Conservation (phyloP, 1,140 invertebrate genomes). For the Papilio dardanus region DNA sequence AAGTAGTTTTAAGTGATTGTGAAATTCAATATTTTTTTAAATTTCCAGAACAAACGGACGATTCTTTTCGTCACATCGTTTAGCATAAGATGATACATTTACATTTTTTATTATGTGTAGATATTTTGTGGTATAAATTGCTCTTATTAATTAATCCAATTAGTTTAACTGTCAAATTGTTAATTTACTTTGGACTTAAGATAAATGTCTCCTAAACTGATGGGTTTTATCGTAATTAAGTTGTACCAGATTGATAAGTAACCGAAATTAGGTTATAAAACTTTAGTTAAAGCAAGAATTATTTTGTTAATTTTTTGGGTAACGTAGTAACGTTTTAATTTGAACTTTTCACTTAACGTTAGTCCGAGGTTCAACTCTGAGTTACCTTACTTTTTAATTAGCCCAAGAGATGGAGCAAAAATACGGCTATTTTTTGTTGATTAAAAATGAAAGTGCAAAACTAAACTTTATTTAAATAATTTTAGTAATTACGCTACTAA, state of each 20-base stretch:
- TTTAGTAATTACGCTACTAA: too few relatives aligned
- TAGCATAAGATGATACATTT: too few relatives aligned
- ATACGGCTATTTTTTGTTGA: too few relatives aligned
- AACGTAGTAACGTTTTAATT: background rate
- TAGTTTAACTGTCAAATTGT: background rate
- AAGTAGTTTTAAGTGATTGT: too few relatives aligned
- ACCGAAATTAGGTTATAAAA: background rate
- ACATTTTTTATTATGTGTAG: too few relatives aligned
- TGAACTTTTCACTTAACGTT: background rate
- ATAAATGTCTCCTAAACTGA: background rate
- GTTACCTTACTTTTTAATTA: background rate
- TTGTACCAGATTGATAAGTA: background rate
- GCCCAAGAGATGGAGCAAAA: background rate
- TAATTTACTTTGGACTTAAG: background rate
- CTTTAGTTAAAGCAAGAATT: background rate
- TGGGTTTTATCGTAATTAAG: background rate
- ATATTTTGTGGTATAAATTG: background rate
- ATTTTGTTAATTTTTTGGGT: background rate
- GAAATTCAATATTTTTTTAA: too few relatives aligned
- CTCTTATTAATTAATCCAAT: background rate
- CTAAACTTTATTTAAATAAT: too few relatives aligned
- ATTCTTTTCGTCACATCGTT: too few relatives aligned
- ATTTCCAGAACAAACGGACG: too few relatives aligned
- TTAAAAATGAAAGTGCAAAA: too few relatives aligned
- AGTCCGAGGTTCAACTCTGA: background rate